These are phyloP conservation scores for Notodonta ziczac DNA, from an alignment of 2,888 invertebrate species.

Conservation along the genomic window DNA sequence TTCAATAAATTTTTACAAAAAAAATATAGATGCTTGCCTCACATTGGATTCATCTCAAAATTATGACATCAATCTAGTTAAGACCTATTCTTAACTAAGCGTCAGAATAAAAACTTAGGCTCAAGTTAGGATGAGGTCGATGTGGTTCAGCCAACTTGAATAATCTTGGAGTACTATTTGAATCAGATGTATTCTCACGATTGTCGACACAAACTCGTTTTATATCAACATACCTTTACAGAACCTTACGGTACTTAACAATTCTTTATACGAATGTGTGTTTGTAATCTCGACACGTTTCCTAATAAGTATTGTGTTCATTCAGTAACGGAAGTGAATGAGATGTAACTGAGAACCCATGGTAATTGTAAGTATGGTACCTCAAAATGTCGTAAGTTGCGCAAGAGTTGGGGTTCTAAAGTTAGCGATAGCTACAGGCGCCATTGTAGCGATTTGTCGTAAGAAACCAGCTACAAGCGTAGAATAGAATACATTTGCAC, in stretches of 20 bases:
- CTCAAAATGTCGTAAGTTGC: constrained; percentile 45
- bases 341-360: constrained; percentile 20
- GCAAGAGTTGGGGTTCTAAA: constrained; percentile 23
- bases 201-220: constrained; percentile 5
- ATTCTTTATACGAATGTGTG: constrained; percentile 22
- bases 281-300: constrained; percentile 19
- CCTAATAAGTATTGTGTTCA: constrained; percentile 26
- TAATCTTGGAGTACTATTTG: background rate
- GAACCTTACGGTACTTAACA: constrained; percentile 27
- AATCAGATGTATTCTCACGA: background rate
- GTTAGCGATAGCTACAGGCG: background rate
- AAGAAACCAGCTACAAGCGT: no score
- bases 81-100: no score
- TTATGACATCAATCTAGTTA: no score
- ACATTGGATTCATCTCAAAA: no score
- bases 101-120: no score
- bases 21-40: no score
- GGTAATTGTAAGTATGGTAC: constrained; percentile 19
- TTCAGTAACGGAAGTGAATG: constrained; percentile 22
- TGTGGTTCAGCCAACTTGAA: background rate
- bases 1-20: no score
- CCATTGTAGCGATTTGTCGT: background rate
- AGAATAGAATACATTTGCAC: no score
- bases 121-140: background rate
- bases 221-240: constrained; percentile 4